These are phyloP conservation scores for Herpailurus yagouaroundi DNA, from an alignment of 2,113 vertebrate genomes.

Conservation along the genomic window DNA sequence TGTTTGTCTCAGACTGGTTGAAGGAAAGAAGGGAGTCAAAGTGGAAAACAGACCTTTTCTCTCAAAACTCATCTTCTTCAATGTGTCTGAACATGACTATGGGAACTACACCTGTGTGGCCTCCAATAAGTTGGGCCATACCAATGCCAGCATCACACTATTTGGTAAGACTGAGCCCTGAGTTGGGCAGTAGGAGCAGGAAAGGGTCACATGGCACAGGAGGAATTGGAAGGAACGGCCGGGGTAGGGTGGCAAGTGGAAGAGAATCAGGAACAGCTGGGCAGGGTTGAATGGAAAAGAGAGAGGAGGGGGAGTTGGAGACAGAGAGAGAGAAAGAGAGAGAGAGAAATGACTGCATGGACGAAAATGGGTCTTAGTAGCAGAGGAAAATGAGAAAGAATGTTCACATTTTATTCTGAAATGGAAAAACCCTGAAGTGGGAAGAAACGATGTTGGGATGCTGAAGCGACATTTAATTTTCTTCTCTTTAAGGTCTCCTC, in stretches of 20 bases:
- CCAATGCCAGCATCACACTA: conserved; percentile 94
- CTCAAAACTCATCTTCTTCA: conserved; percentile 96
- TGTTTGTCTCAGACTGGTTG: conserved; percentile 88
- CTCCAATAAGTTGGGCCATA: conserved; percentile 94
- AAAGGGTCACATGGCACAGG: accelerated
- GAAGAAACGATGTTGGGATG: not conserved
- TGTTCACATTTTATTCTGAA: not conserved
- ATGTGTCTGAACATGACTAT: conserved; percentile 95
- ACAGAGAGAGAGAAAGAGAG: not conserved
- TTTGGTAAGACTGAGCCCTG: conserved; percentile 89
- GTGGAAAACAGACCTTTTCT: conserved; percentile 91
- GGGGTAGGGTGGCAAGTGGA: accelerated
- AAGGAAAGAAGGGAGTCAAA: conserved; percentile 92
- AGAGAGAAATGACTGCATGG: accelerated
- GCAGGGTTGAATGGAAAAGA: not conserved
- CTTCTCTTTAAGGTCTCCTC: not conserved
- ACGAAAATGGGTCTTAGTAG: not conserved
- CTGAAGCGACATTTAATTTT: not conserved
- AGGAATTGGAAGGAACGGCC: accelerated
- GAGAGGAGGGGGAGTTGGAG: too few relatives aligned
- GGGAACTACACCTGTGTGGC: conserved; percentile 98
- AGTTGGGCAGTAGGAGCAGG: not conserved
- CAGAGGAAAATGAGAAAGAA: not conserved
- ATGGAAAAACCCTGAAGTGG: not conserved
- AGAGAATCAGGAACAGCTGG: not conserved